Evolutionary conservation across 1,140 invertebrate species (phyloP).

Genomic region (Hormaphis cornu): DNA sequence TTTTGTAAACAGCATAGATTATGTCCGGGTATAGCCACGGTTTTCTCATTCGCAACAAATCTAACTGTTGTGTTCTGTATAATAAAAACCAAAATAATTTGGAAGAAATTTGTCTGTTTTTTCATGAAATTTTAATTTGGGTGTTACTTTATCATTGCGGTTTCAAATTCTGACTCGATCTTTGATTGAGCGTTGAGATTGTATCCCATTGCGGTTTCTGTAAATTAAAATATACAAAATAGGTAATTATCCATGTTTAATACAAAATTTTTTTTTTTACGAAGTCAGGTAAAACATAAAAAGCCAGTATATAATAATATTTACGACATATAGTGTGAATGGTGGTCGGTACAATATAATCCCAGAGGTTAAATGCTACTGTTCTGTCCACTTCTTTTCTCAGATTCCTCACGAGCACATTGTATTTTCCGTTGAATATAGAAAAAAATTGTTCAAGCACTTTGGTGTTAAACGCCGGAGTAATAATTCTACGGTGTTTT

Average conservation of each 20-base stretch:
- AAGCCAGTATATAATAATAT: constrained; percentile 21
- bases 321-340: constrained; percentile 73
- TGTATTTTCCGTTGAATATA: constrained; percentile 62
- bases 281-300: too few relatives aligned
- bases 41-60: constrained; percentile 35
- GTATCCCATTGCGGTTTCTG: constrained; percentile 79
- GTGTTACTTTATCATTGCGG: constrained; percentile 34
- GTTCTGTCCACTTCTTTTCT: constrained; percentile 37
- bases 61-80: constrained; percentile 11
- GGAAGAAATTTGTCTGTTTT: background rate
- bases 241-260: too few relatives aligned
- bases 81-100: background rate
- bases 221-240: constrained; percentile 32
- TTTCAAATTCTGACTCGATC: constrained; percentile 41
- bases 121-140: constrained; percentile 21
- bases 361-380: constrained; percentile 38
- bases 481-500: constrained; percentile 54
- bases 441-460: constrained; percentile 65
- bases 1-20: constrained; percentile 34
- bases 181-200: constrained; percentile 62
- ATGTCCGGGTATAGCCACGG: constrained; percentile 34
- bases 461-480: constrained; percentile 71
- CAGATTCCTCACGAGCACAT: constrained; percentile 46
- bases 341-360: constrained; percentile 55
- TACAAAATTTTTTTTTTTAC: too few relatives aligned